Conservation (phyloP, 2,797 vertebrate species). For the Characodon lateralis region DNA sequence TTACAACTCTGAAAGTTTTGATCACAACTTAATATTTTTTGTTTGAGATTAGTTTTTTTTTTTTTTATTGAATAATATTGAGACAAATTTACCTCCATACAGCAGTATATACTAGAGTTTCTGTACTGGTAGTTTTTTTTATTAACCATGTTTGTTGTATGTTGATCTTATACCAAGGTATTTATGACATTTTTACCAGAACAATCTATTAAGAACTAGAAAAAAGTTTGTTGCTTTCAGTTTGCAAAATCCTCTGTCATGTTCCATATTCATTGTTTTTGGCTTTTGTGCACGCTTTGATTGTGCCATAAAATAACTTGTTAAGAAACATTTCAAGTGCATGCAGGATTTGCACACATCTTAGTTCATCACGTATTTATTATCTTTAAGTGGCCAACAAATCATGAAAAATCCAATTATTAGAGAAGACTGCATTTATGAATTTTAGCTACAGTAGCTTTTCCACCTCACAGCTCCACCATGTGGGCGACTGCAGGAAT, state of each 20-base stretch:
- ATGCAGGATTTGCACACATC: constrained; percentile 5
- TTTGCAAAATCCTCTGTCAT: neutral
- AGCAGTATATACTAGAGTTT: neutral
- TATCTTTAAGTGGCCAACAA: neutral
- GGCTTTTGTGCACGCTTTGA: neutral
- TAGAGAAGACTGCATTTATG: neutral
- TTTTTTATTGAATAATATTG: too few relatives aligned
- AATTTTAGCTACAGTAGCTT: neutral
- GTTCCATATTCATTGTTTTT: neutral
- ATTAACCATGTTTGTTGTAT: neutral
- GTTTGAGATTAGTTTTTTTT: too few relatives aligned
- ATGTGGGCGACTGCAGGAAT: constrained; percentile 43
- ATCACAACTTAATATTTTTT: too few relatives aligned
- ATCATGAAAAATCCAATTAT: constrained; percentile 3
- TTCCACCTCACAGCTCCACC: constrained; percentile 51
- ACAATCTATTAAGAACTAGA: neutral
- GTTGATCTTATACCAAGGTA: neutral
- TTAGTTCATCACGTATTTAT: neutral
- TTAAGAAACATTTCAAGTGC: neutral
- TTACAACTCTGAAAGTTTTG: too few relatives aligned
- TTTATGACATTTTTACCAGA: neutral
- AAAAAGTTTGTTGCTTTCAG: neutral
- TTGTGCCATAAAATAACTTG: neutral
- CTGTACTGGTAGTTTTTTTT: neutral
- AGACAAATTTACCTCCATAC: neutral